phyloP scores from a whole-genome alignment of 2,797 vertebrate species.

The Pipistrellus pipistrellus region DNA sequence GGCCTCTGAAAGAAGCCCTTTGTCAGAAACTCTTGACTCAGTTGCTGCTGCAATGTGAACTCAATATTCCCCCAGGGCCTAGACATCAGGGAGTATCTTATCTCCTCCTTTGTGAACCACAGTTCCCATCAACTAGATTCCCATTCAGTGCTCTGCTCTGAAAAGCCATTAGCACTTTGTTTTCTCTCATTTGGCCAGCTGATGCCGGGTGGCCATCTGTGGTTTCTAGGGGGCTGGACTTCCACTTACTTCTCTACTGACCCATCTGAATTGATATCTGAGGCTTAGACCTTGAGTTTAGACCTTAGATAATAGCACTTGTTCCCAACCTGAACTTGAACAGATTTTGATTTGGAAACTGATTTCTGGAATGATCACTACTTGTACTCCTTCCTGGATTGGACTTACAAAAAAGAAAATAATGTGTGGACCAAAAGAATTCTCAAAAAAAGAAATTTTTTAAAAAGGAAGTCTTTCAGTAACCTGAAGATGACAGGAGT shows the following conservation, averaged over 20 bases:
- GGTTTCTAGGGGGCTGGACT: not conserved
- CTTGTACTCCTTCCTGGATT: not conserved
- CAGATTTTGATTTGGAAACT: not conserved
- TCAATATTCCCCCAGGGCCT: not conserved
- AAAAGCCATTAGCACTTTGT: not conserved
- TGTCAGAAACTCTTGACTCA: slow-evolving; percentile 5
- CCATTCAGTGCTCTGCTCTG: not conserved
- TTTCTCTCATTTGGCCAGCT: not conserved
- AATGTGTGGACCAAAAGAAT: not conserved
- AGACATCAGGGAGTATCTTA: not conserved
- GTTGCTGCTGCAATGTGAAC: not conserved
- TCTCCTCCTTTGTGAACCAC: not conserved
- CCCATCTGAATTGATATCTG: not conserved
- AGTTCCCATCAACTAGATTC: not conserved
- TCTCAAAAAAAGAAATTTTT: not conserved
- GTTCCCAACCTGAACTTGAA: not conserved
- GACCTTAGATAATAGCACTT: not conserved
- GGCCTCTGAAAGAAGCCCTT: not conserved
- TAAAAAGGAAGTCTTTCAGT: not conserved
- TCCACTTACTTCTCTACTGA: not conserved
- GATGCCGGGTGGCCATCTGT: not conserved
- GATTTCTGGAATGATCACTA: not conserved
- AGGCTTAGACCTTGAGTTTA: not conserved
- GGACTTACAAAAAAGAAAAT: not conserved
- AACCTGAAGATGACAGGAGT: not conserved